These are phyloP conservation scores for Pavo muticus DNA, from an alignment of 2,113 vertebrate genomes.

Conservation along the genomic window DNA sequence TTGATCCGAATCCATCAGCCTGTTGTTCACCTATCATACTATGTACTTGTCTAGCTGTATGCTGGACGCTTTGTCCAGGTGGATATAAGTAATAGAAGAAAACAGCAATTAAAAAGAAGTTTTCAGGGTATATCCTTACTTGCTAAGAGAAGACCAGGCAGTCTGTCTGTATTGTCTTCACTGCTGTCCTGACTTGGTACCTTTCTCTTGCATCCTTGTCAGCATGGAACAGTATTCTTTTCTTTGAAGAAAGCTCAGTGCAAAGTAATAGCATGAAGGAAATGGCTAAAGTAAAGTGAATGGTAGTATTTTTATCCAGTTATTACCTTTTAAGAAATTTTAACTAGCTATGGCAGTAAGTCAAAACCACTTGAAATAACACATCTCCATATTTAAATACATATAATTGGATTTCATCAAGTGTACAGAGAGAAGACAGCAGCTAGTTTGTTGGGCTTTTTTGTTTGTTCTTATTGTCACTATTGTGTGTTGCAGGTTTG, in stretches of 20 bases:
- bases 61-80: not conserved
- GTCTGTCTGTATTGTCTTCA: not conserved
- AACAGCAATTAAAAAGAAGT: not conserved
- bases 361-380: not conserved
- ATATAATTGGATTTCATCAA: not conserved
- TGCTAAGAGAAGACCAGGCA: not conserved
- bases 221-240: not conserved
- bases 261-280: not conserved
- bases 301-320: not conserved
- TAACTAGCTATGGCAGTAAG: not conserved
- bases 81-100: not conserved
- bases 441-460: not conserved
- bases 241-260: not conserved
- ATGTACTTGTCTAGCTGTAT: not conserved
- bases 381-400: not conserved
- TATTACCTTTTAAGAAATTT: not conserved
- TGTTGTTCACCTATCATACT: not conserved
- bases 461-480: not conserved
- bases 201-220: not conserved
- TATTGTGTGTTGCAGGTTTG: constrained; percentile 80
- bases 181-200: not conserved
- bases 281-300: not conserved
- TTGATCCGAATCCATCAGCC: not conserved
- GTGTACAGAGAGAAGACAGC: not conserved
- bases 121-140: not conserved